Evolutionary conservation across 2,113 vertebrate genomes (phyloP), one percentile per base, ranked within the genome.

Genomic region (Rhabdomys dilectus): DNA sequence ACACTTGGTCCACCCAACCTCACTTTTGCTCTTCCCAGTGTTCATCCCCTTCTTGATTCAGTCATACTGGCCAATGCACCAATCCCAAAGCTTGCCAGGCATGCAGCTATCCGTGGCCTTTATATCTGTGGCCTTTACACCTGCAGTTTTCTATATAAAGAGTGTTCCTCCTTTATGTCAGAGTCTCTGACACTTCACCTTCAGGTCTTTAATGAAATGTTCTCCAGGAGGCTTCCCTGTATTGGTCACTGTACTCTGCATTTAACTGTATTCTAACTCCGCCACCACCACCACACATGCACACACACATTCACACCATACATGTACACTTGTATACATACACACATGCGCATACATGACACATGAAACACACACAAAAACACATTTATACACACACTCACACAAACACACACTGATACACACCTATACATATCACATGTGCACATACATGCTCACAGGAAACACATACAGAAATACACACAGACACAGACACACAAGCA

Each of bases 131-230:
- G 70, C 24, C 26, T 87, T 91, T 78, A 15, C 68, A 53, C 53
- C 85, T 77, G 29, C 16, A 73, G 36, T 22, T n/a, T 51, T 72
- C 58, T 19, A 29, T 31, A 29, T 53, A 7, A 1, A 75, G 77
- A 89, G 9, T 66, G 66, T 24, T 72, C 58, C 26, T 15, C 2
- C 53, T 45, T 36, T 53, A 26, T 34, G 60, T 26, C 56, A 0
- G 1, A n/a, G 29, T 29, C 58, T 91, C 87, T 85, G 89, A 26
- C 11, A 31, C 29, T 9, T 31, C 76, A 16, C 16, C 51, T 93
- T 62, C 75, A 7, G 9, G 87, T 86, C 34, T 94, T 91, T 29
- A 24, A 82, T 95, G 60, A 85, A 88, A 87, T n/a, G 26, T 60
- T 60, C 91, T 84, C 51, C 53, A 56, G 9, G 62, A 58, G 10